Conservation (phyloP, 2,113 vertebrate species). For the Orycteropus afer region DNA sequence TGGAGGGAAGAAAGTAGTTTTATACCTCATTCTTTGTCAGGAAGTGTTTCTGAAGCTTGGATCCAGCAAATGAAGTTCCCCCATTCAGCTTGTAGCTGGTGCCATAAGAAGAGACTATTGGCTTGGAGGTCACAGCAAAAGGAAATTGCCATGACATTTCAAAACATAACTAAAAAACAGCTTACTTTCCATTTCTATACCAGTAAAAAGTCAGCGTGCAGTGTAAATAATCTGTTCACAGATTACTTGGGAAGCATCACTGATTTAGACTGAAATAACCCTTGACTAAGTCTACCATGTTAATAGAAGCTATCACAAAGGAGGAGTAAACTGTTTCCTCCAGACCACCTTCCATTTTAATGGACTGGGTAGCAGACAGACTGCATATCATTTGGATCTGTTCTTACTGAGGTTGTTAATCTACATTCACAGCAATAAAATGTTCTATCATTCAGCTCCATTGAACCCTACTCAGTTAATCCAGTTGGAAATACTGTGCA, state of each 20-base stretch:
- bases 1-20: not conserved
- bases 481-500: not conserved
- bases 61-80: not conserved
- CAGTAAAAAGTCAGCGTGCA: not conserved
- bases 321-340: not conserved
- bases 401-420: not conserved
- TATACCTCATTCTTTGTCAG: not conserved
- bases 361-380: not conserved
- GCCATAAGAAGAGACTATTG: not conserved
- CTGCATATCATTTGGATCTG: not conserved
- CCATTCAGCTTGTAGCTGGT: not conserved
- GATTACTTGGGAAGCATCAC: not conserved
- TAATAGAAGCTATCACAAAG: not conserved
- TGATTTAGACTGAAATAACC: accelerated
- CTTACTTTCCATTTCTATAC: not conserved
- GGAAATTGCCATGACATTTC: not conserved
- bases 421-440: not conserved
- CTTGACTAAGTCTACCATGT: not conserved
- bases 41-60: not conserved
- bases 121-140: not conserved
- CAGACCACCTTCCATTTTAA: not conserved
- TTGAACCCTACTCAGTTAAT: not conserved
- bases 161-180: not conserved
- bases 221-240: not conserved
- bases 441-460: not conserved